Conservation (phyloP, 2,888 invertebrate species). For the Podotricha telesiphe region DNA sequence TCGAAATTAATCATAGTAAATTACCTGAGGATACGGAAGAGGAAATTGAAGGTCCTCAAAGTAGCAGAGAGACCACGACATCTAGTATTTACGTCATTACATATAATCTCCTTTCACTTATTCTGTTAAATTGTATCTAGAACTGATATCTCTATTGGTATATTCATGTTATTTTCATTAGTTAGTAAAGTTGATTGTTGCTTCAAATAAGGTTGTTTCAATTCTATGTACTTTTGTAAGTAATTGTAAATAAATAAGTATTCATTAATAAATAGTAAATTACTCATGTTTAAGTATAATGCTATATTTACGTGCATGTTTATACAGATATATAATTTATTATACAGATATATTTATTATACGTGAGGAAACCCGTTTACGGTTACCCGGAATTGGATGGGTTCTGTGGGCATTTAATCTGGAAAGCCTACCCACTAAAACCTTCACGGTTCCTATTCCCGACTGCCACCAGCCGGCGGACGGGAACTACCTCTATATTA, state of each 20-base stretch:
- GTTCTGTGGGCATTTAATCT: too few species aligned
- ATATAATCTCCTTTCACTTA: slow-evolving; percentile 32
- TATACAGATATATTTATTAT: too few species aligned
- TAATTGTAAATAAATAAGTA: not conserved
- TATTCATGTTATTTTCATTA: not conserved
- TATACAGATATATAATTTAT: too few species aligned
- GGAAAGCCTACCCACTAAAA: too few species aligned
- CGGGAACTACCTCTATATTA: too few species aligned
- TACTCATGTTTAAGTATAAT: too few species aligned
- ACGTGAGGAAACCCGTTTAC: too few species aligned
- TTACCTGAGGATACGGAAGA: slow-evolving; percentile 36
- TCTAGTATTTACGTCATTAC: slow-evolving; percentile 4
- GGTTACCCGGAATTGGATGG: too few species aligned
- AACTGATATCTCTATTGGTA: not conserved
- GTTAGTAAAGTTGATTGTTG: not conserved
- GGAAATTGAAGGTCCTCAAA: slow-evolving; percentile 38
- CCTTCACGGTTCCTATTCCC: too few species aligned
- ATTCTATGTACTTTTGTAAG: not conserved
- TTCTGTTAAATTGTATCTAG: not conserved
- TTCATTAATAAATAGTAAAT: not conserved
- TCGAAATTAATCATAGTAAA: not conserved
- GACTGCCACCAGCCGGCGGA: too few species aligned
- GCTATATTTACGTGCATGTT: too few species aligned
- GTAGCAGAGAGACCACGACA: slow-evolving; percentile 19
- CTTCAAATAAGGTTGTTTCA: not conserved